Percentiles rank a stretch among this genome's conserved stretches.
phyloP scores from a whole-genome alignment of 2,888 invertebrate species.

The Nymphalis polychloros region DNA sequence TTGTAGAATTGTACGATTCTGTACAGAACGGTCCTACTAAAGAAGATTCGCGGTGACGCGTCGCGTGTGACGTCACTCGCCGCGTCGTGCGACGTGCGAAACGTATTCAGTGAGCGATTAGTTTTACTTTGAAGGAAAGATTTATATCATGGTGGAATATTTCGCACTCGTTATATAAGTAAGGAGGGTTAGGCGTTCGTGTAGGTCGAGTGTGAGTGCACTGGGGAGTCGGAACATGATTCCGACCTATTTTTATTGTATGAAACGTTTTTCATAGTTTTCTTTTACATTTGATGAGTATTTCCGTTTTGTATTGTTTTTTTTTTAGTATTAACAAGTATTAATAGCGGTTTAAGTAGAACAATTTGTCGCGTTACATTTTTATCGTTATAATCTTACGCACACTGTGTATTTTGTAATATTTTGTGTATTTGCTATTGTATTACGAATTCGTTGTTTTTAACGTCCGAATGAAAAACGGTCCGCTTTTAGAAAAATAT shows the following conservation, averaged over 20 bases:
- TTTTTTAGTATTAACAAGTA: slow-evolving; percentile 33
- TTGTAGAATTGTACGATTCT: not conserved
- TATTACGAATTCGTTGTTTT: not conserved
- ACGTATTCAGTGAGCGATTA: not conserved
- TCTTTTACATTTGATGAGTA: slow-evolving; percentile 26
- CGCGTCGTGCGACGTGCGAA: not conserved
- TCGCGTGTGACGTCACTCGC: not conserved
- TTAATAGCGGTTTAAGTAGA: slow-evolving; percentile 36
- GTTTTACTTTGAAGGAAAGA: not conserved
- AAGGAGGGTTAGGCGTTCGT: not conserved
- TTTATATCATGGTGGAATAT: not conserved
- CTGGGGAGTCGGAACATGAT: not conserved
- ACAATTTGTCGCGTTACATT: slow-evolving; percentile 23
- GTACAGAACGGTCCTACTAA: not conserved
- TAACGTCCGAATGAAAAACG: slow-evolving; percentile 25
- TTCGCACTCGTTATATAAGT: not conserved
- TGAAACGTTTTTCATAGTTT: not conserved
- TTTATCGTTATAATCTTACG: not conserved
- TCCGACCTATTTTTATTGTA: slow-evolving; percentile 4
- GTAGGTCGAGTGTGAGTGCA: too few relatives aligned
- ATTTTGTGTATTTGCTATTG: not conserved
- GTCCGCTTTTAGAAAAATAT: slow-evolving; percentile 25
- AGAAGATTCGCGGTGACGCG: too few relatives aligned
- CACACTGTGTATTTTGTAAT: slow-evolving; percentile 9
- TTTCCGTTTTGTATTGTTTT: slow-evolving; percentile 13